Percentiles rank a stretch among this genome's conserved stretches.
These are phyloP conservation scores for Bothrops jararaca DNA, from an alignment of 2,113 vertebrate genomes.

Conservation along the genomic window DNA sequence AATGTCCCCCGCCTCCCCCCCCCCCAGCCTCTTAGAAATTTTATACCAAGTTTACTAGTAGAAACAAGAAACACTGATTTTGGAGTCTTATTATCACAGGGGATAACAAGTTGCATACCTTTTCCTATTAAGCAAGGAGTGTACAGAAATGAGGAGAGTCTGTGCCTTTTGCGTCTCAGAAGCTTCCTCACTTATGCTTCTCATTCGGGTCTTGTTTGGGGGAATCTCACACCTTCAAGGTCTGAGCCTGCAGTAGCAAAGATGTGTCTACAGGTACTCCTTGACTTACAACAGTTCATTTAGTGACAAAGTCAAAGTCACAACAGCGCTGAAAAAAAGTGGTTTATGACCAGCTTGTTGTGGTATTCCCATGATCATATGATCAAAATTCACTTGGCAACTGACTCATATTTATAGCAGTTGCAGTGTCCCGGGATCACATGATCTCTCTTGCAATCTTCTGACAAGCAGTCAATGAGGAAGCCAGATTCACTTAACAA, in stretches of 20 bases:
- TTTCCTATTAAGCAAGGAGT: conserved; percentile 9
- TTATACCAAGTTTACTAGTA: conserved; percentile 22
- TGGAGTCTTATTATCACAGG: not conserved
- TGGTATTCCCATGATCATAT: too few relatives aligned
- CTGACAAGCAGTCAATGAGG: too few relatives aligned
- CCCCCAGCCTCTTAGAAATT: not conserved
- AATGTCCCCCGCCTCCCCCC: not conserved
- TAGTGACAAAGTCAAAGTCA: not conserved
- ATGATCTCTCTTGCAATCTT: too few relatives aligned
- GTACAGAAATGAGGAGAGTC: conserved; percentile 20
- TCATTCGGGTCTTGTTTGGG: not conserved
- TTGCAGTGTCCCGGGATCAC: too few relatives aligned
- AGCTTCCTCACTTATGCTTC: not conserved
- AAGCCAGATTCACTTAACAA: too few relatives aligned
- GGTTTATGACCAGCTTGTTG: not conserved
- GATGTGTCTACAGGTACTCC: not conserved
- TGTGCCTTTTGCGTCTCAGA: not conserved
- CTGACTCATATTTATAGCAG: too few relatives aligned
- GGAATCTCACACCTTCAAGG: not conserved
- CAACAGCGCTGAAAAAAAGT: not conserved
- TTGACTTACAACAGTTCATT: not conserved
- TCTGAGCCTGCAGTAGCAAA: not conserved
- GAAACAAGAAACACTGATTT: conserved; percentile 25
- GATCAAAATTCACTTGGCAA: not conserved
- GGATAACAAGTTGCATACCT: not conserved